Base-by-base conservation (phyloP, 2,888 invertebrate species). In the Sphecodes monilicornis region DNA sequence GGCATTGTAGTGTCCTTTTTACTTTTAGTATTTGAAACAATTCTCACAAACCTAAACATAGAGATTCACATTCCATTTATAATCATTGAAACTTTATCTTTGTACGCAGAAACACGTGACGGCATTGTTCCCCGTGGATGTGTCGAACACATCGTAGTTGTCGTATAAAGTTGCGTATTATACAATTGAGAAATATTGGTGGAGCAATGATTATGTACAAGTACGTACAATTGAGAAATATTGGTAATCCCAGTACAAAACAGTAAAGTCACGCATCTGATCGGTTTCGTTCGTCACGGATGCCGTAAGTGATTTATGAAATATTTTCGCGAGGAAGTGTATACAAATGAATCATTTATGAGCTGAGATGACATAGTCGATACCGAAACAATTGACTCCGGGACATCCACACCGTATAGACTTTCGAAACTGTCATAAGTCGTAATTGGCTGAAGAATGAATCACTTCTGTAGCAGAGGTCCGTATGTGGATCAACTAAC, bases 311-410 rank as follows among this genome's bases (percentile, higher is more conserved):
- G 60, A 60, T 60, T 60, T 60, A 60, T 60, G 60, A 60, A 60
- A 60, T 60, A 60, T 60, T 60, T 60, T 60, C 29, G 60, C 29
- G 13, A 13, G 60, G 60, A 29, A 60, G 16, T 60, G 29, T 60
- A 29, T 29, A 60, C 26, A 39, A 43, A 32, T 50, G 75, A 75
- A 75, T 66, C 66, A 66, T 66, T 66, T 66, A 66, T 66, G 66
- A 66, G 22, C 11, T 0, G 32, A 16, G 36, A 18, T 36, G 66
- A 36, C 29, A 36, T 8, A 22, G 32, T 66, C 66, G 36, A 66
- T 66, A 36, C 66, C 36, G 22, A 36, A 66, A 66, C 66, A 66
- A 36, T 66, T 22, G 66, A 36, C 66, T 66, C 11, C 32, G 8
- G 66, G 66, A 66, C 22, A 75, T 69, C 64, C 64, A 29, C 11